Evolutionary conservation across 37 sponge, comb jelly and placozoan genomes (phyloP).

Genomic region (Oscarella lobularis): DNA sequence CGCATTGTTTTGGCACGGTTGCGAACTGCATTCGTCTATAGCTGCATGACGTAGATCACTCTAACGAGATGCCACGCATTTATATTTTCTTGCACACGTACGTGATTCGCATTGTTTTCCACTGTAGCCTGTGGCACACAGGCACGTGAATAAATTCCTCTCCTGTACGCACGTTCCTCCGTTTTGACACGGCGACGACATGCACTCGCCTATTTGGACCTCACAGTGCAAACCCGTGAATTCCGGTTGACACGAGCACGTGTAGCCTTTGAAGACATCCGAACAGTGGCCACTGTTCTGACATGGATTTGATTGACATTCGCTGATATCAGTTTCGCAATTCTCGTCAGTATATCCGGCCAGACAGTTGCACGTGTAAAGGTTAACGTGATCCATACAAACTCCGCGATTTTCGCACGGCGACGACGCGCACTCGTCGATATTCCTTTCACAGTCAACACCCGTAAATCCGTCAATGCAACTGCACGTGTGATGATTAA

Average conservation of each 20-base stretch:
- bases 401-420: background rate
- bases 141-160: background rate
- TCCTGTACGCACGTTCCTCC: background rate
- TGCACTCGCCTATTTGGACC: conserved; percentile 2
- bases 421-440: conserved; percentile 2
- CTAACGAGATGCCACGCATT: no score
- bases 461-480: conserved; percentile 6
- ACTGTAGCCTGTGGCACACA: background rate
- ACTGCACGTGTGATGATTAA: background rate
- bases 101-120: conserved; percentile 9
- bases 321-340: conserved; percentile 14
- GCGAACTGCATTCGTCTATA: no score
- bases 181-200: background rate
- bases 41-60: no score
- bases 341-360: conserved; percentile 17
- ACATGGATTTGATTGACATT: conserved; percentile 12
- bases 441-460: background rate
- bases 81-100: no score
- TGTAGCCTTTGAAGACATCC: background rate
- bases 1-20: no score
- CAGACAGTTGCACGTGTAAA: conserved; percentile 32
- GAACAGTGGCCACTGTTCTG: background rate
- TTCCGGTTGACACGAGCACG: conserved; percentile 1
- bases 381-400: conserved; percentile 8
- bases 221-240: conserved; percentile 13